Evolutionary conservation across 2,888 invertebrate species (phyloP).

Genomic region (Pedicia rivosa): DNA sequence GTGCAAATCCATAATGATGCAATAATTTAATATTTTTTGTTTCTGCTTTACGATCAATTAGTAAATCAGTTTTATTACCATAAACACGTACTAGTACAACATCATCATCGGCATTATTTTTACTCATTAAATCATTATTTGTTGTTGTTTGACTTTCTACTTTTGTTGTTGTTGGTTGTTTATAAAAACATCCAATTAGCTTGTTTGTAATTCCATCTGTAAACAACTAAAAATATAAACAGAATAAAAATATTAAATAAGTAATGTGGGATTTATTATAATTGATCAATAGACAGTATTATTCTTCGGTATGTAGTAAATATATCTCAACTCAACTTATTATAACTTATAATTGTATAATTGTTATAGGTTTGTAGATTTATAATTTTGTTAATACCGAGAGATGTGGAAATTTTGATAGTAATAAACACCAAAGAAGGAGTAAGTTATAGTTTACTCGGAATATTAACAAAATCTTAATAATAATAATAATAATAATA

Average conservation of each 20-base stretch:
- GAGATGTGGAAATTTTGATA: too few species aligned
- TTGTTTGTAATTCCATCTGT: slow-evolving; percentile 92
- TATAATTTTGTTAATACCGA: too few species aligned
- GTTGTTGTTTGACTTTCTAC: slow-evolving; percentile 7
- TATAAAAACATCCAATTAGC: slow-evolving; percentile 58
- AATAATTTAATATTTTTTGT: slow-evolving; percentile 44
- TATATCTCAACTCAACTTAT: too few species aligned
- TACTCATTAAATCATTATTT: slow-evolving; percentile 6
- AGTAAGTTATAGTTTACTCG: too few species aligned
- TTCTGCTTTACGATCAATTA: slow-evolving; percentile 80
- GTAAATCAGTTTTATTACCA: slow-evolving; percentile 82
- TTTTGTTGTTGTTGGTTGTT: slow-evolving; percentile 9
- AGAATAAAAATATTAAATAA: slow-evolving; percentile 13
- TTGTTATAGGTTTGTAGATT: too few species aligned
- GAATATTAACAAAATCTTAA: too few species aligned
- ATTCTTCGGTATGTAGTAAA: too few species aligned
- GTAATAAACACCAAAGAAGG: too few species aligned
- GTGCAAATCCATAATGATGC: slow-evolving; percentile 61
- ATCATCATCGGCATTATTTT: slow-evolving; percentile 27
- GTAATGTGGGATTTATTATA: too few species aligned
- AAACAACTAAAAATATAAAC: slow-evolving; percentile 47
- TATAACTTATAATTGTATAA: too few species aligned
- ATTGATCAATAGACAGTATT: background rate
- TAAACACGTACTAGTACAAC: slow-evolving; percentile 78
- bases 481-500: too few species aligned